Evolutionary conservation across 2,888 invertebrate species (phyloP), one percentile per base, ranked within the genome.

Genomic region (Lithophane leautieri): DNA sequence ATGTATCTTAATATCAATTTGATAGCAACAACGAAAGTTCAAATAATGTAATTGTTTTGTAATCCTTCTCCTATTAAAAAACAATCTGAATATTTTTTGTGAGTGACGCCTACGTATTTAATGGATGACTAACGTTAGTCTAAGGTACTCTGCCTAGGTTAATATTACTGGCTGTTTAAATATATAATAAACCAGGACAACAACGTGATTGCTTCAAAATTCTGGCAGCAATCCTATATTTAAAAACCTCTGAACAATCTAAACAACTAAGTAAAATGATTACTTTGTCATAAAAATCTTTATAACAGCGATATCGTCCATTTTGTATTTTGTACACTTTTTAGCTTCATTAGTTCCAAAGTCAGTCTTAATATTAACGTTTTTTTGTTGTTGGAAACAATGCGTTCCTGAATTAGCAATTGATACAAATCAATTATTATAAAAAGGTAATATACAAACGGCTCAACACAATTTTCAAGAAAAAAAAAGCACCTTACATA

Each of bases 31-130:
- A 25, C 34, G 4, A n/a, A n/a, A n/a, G n/a, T 12, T 11, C 3
- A 52, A 72, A 72, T 62, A 69, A 40, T 54, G 50, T 50, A 63
- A 67, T 78, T 70, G 56, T 60, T 68, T 83, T n/a, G 58, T 81
- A 63, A 79, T 81, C 25, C 40, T 40, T 34, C 9, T 28, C 54
- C 22, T 34, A 60, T 78, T 70, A 47, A 47, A 63, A n/a, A 44
- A 40, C 16, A 50, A 34, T 65, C 8, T 0, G 8, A 9, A 28
- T 0, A 9, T 67, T 50, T 69, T 70, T 62, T 67, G 28, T 58
- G 9, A 9, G 4, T 28, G 4, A 72, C 62, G n/a, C 72, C 66
- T 40, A 60, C 70, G 0, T 16, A 34, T 54, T 50, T 50, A 28
- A 47, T 28, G 9, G 25, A 50, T 50, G 50, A 66, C 14, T 66